phyloP scores from a whole-genome alignment of 2,113 vertebrate species.

The Ploceus nigricollis region DNA sequence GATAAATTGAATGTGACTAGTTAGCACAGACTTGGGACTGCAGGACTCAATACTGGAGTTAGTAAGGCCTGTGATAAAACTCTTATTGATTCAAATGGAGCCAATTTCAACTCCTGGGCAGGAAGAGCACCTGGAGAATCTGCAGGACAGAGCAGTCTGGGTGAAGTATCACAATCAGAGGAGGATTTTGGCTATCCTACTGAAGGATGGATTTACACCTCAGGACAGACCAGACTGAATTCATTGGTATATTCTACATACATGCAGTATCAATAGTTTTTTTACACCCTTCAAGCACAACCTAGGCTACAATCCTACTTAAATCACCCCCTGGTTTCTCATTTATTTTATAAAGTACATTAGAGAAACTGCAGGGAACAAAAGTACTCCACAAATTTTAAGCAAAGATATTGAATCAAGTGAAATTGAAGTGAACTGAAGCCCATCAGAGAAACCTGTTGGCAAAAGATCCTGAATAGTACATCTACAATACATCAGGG shows the following conservation, averaged over 20 bases:
- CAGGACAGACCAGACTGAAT: background rate
- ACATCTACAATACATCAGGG: background rate
- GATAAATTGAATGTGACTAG: background rate
- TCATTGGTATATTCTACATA: background rate
- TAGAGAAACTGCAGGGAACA: background rate
- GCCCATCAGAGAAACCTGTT: background rate
- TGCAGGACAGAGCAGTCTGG: background rate
- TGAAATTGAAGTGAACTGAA: background rate
- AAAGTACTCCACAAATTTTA: background rate
- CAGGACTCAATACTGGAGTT: background rate
- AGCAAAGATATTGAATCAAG: background rate
- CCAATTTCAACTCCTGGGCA: background rate
- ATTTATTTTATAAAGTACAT: background rate
- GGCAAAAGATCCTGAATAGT: background rate
- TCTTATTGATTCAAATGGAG: background rate
- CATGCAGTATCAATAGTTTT: background rate
- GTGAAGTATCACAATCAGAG: background rate
- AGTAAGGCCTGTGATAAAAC: background rate
- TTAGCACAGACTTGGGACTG: background rate
- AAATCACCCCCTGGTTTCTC: background rate
- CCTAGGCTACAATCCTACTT: background rate
- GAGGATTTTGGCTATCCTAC: background rate
- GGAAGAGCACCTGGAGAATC: background rate
- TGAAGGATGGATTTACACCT: background rate
- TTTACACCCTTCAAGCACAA: background rate